phyloP scores from a whole-genome alignment of 2,888 invertebrate genomes.

The Sinhomidia bicolor region DNA sequence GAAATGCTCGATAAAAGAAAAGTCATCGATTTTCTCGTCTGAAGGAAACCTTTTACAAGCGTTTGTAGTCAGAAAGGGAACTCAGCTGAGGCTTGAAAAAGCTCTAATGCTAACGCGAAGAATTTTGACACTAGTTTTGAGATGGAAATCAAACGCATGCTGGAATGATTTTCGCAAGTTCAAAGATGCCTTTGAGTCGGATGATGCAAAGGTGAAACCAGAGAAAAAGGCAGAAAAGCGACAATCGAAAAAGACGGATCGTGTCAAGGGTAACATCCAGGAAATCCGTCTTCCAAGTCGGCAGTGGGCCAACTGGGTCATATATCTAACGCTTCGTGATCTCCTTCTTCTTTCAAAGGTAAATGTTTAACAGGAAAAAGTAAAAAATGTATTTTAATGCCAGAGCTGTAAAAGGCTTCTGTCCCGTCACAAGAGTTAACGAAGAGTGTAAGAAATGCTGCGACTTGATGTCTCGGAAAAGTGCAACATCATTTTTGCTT shows the following conservation, averaged over 20 bases:
- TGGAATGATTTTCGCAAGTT: slow-evolving; percentile 69
- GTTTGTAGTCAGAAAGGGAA: slow-evolving; percentile 75
- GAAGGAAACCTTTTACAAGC: slow-evolving; percentile 72
- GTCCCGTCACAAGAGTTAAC: background rate
- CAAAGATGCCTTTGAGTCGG: slow-evolving; percentile 58
- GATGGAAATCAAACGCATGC: slow-evolving; percentile 77
- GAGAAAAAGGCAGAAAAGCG: slow-evolving; percentile 55
- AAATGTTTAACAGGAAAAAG: slow-evolving; percentile 4
- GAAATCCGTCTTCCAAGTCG: slow-evolving; percentile 77
- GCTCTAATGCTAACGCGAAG: slow-evolving; percentile 77
- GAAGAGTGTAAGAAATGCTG: background rate
- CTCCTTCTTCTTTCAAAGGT: slow-evolving; percentile 78
- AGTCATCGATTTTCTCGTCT: slow-evolving; percentile 47
- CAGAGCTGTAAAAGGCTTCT: background rate
- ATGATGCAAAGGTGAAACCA: slow-evolving; percentile 53
- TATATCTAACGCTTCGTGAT: slow-evolving; percentile 77
- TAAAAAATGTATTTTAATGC: background rate
- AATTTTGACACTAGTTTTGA: slow-evolving; percentile 73
- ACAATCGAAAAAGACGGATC: slow-evolving; percentile 48
- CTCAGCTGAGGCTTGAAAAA: slow-evolving; percentile 77
- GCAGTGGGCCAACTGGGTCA: slow-evolving; percentile 79
- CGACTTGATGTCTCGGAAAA: background rate
- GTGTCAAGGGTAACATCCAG: slow-evolving; percentile 65
- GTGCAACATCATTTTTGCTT: background rate
- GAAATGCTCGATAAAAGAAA: slow-evolving; percentile 21